Evolutionary conservation across 2,113 vertebrate species (phyloP).

Genomic region (Sceloporus tristichus): DNA sequence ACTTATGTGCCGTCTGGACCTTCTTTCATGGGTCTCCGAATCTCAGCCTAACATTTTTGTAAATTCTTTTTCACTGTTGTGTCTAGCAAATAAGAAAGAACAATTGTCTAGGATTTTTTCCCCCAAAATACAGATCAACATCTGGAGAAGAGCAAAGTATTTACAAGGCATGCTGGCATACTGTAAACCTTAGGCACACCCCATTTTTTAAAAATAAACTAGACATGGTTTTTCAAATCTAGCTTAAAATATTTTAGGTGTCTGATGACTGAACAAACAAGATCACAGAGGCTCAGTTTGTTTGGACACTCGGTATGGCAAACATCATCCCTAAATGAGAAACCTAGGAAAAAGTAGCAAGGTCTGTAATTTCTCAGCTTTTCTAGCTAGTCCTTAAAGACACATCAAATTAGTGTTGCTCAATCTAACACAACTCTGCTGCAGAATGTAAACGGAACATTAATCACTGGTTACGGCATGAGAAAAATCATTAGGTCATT

Average conservation of each 20-base stretch:
- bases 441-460: conserved; percentile 49
- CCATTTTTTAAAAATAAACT: background rate
- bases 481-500: conserved; percentile 54
- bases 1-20: too few relatives aligned
- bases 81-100: background rate
- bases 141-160: background rate
- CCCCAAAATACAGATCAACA: background rate
- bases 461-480: conserved; percentile 50
- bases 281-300: background rate
- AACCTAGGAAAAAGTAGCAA: conserved; percentile 11
- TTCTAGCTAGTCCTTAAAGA: conserved; percentile 25
- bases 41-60: background rate
- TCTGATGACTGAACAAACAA: conserved; percentile 12
- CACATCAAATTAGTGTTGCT: conserved; percentile 43
- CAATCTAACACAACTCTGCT: conserved; percentile 34
- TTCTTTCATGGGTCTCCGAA: background rate
- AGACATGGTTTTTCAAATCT: background rate
- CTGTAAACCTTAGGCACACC: background rate
- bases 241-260: conserved; percentile 27
- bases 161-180: background rate
- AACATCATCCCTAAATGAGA: conserved; percentile 32
- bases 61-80: background rate
- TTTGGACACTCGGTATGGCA: conserved; percentile 13
- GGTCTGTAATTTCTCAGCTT: conserved; percentile 25
- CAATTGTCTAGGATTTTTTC: background rate